These are phyloP conservation scores for Melanocharis versteri DNA, from an alignment of 2,113 vertebrate genomes.

Conservation along the genomic window DNA sequence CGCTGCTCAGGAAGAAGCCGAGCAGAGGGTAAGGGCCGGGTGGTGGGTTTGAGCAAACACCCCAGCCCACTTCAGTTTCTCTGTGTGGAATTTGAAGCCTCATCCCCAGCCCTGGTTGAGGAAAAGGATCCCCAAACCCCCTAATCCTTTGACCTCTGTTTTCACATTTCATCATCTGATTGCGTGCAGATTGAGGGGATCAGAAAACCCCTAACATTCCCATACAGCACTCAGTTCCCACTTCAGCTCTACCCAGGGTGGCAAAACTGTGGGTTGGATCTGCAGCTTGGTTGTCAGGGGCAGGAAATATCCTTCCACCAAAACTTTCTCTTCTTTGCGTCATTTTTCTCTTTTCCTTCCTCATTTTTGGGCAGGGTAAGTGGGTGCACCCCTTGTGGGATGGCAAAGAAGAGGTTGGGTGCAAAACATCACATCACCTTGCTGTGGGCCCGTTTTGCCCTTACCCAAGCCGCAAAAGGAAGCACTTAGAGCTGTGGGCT, in stretches of 20 bases:
- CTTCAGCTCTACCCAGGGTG: background rate
- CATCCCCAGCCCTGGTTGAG: accelerated
- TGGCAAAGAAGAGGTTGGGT: background rate
- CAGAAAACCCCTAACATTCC: background rate
- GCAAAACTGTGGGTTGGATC: background rate
- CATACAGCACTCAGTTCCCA: accelerated
- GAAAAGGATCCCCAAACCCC: background rate
- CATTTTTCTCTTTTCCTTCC: background rate
- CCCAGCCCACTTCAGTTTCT: background rate
- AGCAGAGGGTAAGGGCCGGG: background rate
- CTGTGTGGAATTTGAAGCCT: background rate
- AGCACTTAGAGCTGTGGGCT: conserved; percentile 46
- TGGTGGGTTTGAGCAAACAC: background rate
- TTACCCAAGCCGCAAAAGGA: conserved; percentile 20
- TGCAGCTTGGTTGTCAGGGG: background rate
- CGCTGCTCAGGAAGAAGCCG: background rate
- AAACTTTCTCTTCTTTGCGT: background rate
- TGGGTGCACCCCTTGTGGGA: background rate
- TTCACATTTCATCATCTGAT: background rate
- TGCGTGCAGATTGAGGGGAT: accelerated
- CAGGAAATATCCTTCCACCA: background rate
- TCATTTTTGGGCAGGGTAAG: background rate
- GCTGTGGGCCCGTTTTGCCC: background rate
- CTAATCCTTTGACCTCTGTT: background rate
- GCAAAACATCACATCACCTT: background rate